Percentiles rank a stretch among this genome's conserved stretches.
phyloP scores from a whole-genome alignment of 2,888 invertebrate genomes.

The Cotesia congregata region DNA sequence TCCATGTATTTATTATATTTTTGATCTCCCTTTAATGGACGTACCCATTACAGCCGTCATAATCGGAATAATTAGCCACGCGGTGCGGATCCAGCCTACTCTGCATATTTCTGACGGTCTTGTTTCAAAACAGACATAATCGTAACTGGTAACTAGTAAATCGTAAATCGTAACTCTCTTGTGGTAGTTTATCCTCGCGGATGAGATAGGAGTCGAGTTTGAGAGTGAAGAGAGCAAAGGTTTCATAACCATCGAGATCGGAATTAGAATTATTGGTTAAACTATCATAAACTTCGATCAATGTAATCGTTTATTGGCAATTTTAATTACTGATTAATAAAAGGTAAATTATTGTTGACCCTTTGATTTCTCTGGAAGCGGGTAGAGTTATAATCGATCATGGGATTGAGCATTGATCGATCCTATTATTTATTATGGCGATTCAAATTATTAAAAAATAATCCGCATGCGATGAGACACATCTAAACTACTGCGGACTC shows the following conservation, averaged over 20 bases:
- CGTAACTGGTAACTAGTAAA: not conserved
- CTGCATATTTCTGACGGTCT: not conserved
- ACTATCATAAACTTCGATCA: conserved; percentile 13
- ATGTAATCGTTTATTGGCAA: conserved; percentile 16
- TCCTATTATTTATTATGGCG: not conserved
- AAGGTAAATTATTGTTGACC: conserved; percentile 14
- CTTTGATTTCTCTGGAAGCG: not conserved
- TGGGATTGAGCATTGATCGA: not conserved
- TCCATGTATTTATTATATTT: conserved; percentile 41
- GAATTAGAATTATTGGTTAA: conserved; percentile 2
- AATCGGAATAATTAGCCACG: not conserved
- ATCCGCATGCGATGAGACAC: not conserved
- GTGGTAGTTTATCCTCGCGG: not conserved
- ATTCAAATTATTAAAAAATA: not conserved
- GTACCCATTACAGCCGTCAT: conserved; percentile 16
- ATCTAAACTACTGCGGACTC: not conserved
- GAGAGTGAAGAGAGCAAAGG: not conserved
- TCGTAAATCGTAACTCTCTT: not conserved
- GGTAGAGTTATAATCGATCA: not conserved
- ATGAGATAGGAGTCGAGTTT: not conserved
- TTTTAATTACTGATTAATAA: conserved; percentile 30
- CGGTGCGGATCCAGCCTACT: conserved; percentile 1
- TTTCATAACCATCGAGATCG: conserved; percentile 16
- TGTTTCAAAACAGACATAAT: not conserved
- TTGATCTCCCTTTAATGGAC: conserved; percentile 61